Percentiles rank a stretch among this genome's conserved stretches.
Conservation (phyloP, 2,113 vertebrate species). For the Zeus faber region DNA sequence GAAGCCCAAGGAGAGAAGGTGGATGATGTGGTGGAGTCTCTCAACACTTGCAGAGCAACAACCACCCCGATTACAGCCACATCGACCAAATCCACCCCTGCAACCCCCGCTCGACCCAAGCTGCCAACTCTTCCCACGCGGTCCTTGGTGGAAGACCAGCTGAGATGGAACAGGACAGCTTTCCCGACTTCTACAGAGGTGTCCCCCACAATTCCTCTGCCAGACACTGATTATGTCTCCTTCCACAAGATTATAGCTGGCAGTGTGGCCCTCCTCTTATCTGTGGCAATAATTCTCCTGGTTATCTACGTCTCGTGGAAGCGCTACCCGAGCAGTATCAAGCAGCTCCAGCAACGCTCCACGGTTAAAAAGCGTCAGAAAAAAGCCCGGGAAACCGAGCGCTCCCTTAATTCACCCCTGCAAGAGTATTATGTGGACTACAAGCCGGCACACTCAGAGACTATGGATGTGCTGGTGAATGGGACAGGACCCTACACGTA, state of each 20-base stretch:
- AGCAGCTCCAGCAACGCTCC: slow-evolving; percentile 91
- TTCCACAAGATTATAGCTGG: slow-evolving; percentile 97
- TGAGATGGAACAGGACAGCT: slow-evolving; percentile 45
- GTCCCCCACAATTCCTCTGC: slow-evolving; percentile 77
- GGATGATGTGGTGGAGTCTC: slow-evolving; percentile 88
- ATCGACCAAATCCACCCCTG: slow-evolving; percentile 68
- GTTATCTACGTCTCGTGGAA: slow-evolving; percentile 98
- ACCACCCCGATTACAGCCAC: slow-evolving; percentile 75
- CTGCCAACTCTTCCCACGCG: slow-evolving; percentile 78
- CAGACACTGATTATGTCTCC: slow-evolving; percentile 91
- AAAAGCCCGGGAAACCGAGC: slow-evolving; percentile 87
- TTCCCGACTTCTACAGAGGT: slow-evolving; percentile 72
- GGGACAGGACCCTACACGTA: slow-evolving; percentile 97
- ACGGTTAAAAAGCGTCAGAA: slow-evolving; percentile 89
- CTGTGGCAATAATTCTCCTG: slow-evolving; percentile 93
- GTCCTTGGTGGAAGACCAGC: slow-evolving; percentile 71
- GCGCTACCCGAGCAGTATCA: slow-evolving; percentile 94
- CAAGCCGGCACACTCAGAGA: slow-evolving; percentile 97
- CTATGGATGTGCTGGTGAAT: slow-evolving; percentile 97
- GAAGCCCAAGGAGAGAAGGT: slow-evolving; percentile 93
- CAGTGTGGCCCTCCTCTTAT: slow-evolving; percentile 91
- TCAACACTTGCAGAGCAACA: slow-evolving; percentile 84
- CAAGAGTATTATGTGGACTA: slow-evolving; percentile 99
- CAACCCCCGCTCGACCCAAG: slow-evolving; percentile 71
- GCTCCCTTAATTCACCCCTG: slow-evolving; percentile 91